Base-by-base conservation (phyloP, 2,113 vertebrate species). In the Orycteropus afer region DNA sequence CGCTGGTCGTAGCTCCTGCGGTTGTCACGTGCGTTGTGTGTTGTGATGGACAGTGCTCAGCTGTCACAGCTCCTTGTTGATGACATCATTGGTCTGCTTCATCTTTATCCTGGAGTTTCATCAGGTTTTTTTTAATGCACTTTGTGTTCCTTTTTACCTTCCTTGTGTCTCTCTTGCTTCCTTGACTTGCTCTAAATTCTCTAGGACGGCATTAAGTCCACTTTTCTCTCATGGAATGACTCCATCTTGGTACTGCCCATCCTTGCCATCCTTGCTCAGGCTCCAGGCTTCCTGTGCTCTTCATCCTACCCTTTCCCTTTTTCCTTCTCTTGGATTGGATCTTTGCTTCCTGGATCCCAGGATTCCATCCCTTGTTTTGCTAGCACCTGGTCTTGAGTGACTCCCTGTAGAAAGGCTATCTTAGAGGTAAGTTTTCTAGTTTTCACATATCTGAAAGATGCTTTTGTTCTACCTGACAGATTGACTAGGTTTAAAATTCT, bases 281-380 rank as follows among this genome's bases (percentile, higher is more conserved):
- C 63, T 85, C 8, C 53, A 71, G 29, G n/a, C n/a, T n/a, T n/a
- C 1, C 8, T 61, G 0, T 59, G 13, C 49, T 13, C 14, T 74
- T 69, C 45, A n/a, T 27, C 40, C 25, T 78, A 53, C 7, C 40
- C 61, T 78, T 84, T 82, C 10, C 22, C 13, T 37, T 82, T 81
- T 79, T 63, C 73, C 53, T 77, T 87, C 11, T 8, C 82, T 32
- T 89, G 45, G 8, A 11, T 79, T 85, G 34, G 5, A 42, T 69
- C 20, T 77, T 69, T 88, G 73, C 45, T 77, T 87, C 88, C 49
- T 80, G 20, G 23, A 74, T 67, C 73, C 47, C 37, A 37, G 63
- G 61, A 91, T 86, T 92, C 88, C 49, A 47, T 93, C 1, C 23
- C 34, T 94, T 83, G n/a, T 74, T 91, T 95, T 92, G 32, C 25